phyloP scores from a whole-genome alignment of 2,888 invertebrate genomes.

The Campoletis raptor region DNA sequence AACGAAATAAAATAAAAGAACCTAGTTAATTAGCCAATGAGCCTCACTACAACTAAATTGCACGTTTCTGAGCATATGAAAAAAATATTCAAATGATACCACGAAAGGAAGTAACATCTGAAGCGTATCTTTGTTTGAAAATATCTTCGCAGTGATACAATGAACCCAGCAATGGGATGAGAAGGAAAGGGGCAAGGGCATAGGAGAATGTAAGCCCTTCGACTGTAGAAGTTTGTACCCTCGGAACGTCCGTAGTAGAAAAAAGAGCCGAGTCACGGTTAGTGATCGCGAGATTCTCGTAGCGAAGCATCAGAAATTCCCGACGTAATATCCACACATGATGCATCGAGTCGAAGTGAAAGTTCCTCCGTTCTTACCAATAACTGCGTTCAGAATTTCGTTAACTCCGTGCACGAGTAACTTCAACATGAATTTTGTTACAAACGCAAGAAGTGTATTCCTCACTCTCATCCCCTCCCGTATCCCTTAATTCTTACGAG shows the following conservation, averaged over 20 bases:
- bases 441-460: background rate
- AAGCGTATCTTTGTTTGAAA: background rate
- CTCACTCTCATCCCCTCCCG: background rate
- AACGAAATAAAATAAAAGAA: background rate
- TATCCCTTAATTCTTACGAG: background rate
- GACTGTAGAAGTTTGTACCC: conserved; percentile 33
- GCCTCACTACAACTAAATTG: background rate
- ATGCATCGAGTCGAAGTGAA: conserved; percentile 52
- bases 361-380: conserved; percentile 30
- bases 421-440: conserved; percentile 12
- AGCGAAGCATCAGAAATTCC: conserved; percentile 50
- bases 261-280: conserved; percentile 77
- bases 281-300: conserved; percentile 72
- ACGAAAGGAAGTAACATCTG: conserved; percentile 12
- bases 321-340: conserved; percentile 41
- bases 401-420: conserved; percentile 28
- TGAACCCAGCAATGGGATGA: conserved; percentile 21
- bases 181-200: conserved; percentile 32
- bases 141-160: conserved; percentile 39
- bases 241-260: conserved; percentile 44
- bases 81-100: background rate
- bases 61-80: background rate
- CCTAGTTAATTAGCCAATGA: background rate
- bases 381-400: conserved; percentile 45
- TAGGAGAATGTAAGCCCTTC: conserved; percentile 46